phyloP scores from a whole-genome alignment of 2,797 vertebrate genomes.

The Tiaroga cobitis region DNA sequence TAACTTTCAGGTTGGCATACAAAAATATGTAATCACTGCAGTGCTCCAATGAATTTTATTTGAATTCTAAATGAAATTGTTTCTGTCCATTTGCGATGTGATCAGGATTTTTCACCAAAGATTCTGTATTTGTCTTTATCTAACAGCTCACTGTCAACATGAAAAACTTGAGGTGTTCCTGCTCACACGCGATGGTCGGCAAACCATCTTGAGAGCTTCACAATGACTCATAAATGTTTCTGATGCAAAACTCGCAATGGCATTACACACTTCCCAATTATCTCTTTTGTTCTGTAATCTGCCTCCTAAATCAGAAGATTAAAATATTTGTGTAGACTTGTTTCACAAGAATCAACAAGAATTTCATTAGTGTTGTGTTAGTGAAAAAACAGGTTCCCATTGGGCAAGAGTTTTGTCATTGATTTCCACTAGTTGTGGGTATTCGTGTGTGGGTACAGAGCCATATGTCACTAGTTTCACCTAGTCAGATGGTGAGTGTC shows the following conservation, averaged over 20 bases:
- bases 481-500: not conserved
- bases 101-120: not conserved
- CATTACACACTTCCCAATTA: not conserved
- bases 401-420: not conserved
- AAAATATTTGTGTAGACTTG: not conserved
- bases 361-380: not conserved
- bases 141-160: not conserved
- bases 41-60: not conserved
- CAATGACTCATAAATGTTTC: constrained; percentile 13
- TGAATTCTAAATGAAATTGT: not conserved
- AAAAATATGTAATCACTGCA: not conserved
- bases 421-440: not conserved
- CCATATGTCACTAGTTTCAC: constrained; percentile 31
- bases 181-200: constrained; percentile 17
- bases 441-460: not conserved
- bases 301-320: not conserved
- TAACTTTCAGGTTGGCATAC: not conserved
- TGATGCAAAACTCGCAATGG: not conserved
- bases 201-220: not conserved
- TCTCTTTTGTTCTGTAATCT: not conserved
- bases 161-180: not conserved
- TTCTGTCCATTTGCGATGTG: not conserved
- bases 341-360: not conserved
- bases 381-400: not conserved
- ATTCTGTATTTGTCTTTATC: constrained; percentile 13